Conservation (phyloP, 2,113 vertebrate genomes). For the Bubo bubo region DNA sequence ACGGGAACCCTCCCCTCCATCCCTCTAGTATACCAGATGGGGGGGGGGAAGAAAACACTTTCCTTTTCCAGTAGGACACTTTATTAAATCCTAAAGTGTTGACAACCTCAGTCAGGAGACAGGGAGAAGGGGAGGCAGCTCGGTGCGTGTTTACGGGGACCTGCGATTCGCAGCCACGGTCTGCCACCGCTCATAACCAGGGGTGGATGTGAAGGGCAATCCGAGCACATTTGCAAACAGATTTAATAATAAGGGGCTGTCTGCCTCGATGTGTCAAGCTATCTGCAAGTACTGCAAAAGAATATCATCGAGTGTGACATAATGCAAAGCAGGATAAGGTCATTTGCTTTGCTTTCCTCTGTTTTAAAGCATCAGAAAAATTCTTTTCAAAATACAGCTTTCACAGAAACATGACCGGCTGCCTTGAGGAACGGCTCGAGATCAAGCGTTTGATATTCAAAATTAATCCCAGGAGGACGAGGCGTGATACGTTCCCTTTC, state of each 20-base stretch:
- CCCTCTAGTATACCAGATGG: fast-evolving
- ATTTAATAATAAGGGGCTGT: constrained; percentile 71
- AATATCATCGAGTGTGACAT: constrained; percentile 36
- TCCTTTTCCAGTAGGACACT: background rate
- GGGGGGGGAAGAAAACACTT: background rate
- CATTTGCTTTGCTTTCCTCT: constrained; percentile 49
- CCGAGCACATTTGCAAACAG: constrained; percentile 69
- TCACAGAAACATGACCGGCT: constrained; percentile 44
- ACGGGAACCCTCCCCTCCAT: background rate
- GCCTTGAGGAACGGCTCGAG: constrained; percentile 5
- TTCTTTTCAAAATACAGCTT: constrained; percentile 48
- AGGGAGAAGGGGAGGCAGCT: background rate
- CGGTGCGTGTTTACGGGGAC: background rate
- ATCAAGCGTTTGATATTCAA: constrained; percentile 50
- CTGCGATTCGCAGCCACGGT: background rate
- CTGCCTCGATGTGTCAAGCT: constrained; percentile 61
- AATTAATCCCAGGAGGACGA: constrained; percentile 30
- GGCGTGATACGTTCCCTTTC: background rate
- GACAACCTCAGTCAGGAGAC: background rate
- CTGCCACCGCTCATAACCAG: constrained; percentile 43
- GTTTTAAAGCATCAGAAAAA: constrained; percentile 34
- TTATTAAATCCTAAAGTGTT: background rate
- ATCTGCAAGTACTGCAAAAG: constrained; percentile 31
- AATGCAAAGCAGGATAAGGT: constrained; percentile 62
- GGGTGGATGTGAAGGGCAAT: constrained; percentile 51